phyloP scores from a whole-genome alignment of 2,888 invertebrate species.

The Himalopsyche tibetana region DNA sequence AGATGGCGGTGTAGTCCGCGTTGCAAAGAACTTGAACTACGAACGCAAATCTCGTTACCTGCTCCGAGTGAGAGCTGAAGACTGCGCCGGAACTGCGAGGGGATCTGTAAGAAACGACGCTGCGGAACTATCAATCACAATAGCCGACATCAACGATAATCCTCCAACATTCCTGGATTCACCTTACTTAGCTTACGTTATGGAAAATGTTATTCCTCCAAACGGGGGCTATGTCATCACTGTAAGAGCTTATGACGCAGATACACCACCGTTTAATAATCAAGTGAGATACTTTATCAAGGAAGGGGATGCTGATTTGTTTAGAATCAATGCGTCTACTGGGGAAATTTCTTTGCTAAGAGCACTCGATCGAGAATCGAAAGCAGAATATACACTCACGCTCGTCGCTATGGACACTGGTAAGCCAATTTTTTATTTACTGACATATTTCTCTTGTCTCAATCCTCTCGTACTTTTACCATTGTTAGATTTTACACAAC shows the following conservation, averaged over 20 bases:
- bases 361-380: slow-evolving; percentile 89
- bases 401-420: slow-evolving; percentile 96
- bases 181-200: slow-evolving; percentile 94
- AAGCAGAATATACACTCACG: slow-evolving; percentile 89
- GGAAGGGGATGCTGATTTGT: slow-evolving; percentile 93
- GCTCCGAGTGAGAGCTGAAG: slow-evolving; percentile 91
- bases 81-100: slow-evolving; percentile 85
- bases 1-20: slow-evolving; percentile 92
- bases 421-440: slow-evolving; percentile 73
- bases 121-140: slow-evolving; percentile 88
- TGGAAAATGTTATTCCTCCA: slow-evolving; percentile 93
- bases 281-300: slow-evolving; percentile 95
- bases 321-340: slow-evolving; percentile 93
- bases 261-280: slow-evolving; percentile 92
- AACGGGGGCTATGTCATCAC: slow-evolving; percentile 88
- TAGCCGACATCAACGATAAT: slow-evolving; percentile 96
- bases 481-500: no score
- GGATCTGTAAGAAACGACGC: slow-evolving; percentile 82
- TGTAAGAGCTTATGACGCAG: slow-evolving; percentile 93
- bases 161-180: slow-evolving; percentile 95
- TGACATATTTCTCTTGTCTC: no score
- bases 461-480: no score
- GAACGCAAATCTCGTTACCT: slow-evolving; percentile 91
- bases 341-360: slow-evolving; percentile 92
- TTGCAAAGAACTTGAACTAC: slow-evolving; percentile 95